Base-by-base conservation (phyloP, 2,888 invertebrate species). In the Oligia latruncula region DNA sequence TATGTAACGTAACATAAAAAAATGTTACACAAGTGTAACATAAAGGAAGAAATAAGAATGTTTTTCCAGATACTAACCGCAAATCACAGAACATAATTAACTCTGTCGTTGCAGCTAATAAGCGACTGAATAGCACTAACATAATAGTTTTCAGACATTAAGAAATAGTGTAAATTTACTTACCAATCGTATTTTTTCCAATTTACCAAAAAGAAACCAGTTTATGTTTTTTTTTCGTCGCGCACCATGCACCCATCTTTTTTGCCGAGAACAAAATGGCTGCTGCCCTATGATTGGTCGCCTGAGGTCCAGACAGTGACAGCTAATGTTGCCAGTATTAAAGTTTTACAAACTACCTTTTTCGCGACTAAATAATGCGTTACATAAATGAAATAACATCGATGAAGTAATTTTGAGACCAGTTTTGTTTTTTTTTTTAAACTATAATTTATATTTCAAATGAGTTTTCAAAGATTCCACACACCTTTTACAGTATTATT, bases 331-430 rank as follows among this genome's bases (percentile, higher is more conserved):
- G 68, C 68, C 29, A 49, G 68, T 49, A 17, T 49, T 68, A 68
- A 68, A 68, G 55, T 49, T 68, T 68, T 29, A 49, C 2, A 68
- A 68, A 68, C 0, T 67, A 67, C 46, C 58, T 49, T 72, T 72
- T 72, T 71, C 52, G 55, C 55, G 55, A 71, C 55, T 70, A 52
- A 70, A 70, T 70, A 70, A 70, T 70, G 70, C 52, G 52, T 70
- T 52, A 70, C 70, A 70, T 70, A 70, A 70, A 70, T 70, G 70
- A 70, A 70, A 70, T 70, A 70, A 70, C 52, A 70, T 70, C 70
- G 70, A 70, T 70, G 70, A 70, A 70, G 70, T 70, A 70, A 70
- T 70, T 70, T 70, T 70, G 49, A 52, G 70, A 70, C 70, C 70
- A 67, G 46, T n/a, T 43, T 67, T 67, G 1, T 67, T 67, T 67